A percentile compares a stretch with the other conserved stretches of the same genome.
phyloP scores from a whole-genome alignment of 2,888 invertebrate genomes.

The Pachliopta kotzebuea region DNA sequence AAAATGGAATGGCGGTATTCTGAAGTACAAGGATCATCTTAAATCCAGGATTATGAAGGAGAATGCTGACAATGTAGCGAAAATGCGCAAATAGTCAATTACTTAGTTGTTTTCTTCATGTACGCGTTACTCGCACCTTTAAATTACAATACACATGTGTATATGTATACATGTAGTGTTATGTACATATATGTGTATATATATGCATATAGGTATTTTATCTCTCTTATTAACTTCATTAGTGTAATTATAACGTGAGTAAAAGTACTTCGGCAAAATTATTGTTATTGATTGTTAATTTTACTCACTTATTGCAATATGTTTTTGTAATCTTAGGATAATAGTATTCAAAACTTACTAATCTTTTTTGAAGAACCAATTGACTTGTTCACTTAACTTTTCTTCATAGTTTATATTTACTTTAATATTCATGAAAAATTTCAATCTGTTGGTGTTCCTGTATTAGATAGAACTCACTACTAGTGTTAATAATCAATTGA shows the following conservation, averaged over 20 bases:
- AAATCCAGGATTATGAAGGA: conserved; percentile 92
- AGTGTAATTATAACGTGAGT: too few relatives aligned
- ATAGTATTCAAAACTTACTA: background rate
- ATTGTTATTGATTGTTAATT: background rate
- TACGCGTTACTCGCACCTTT: conserved; percentile 35
- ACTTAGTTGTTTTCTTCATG: conserved; percentile 35
- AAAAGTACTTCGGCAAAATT: too few relatives aligned
- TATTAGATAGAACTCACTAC: background rate
- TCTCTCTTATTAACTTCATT: background rate
- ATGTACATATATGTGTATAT: too few relatives aligned
- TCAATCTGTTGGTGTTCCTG: background rate
- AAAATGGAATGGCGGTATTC: conserved; percentile 98
- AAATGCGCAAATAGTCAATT: conserved; percentile 47
- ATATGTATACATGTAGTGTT: too few relatives aligned
- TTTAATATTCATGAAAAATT: background rate
- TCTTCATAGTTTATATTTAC: background rate
- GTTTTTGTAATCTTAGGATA: background rate
- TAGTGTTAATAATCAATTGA: conserved; percentile 1
- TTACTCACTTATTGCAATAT: background rate
- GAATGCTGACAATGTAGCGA: conserved; percentile 76
- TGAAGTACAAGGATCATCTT: conserved; percentile 96
- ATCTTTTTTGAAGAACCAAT: background rate
- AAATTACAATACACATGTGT: conserved; percentile 19
- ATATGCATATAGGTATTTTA: background rate
- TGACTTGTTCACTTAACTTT: background rate